These are phyloP conservation scores for Epinotia bilunana DNA, from an alignment of 2,888 invertebrate genomes.

Conservation along the genomic window DNA sequence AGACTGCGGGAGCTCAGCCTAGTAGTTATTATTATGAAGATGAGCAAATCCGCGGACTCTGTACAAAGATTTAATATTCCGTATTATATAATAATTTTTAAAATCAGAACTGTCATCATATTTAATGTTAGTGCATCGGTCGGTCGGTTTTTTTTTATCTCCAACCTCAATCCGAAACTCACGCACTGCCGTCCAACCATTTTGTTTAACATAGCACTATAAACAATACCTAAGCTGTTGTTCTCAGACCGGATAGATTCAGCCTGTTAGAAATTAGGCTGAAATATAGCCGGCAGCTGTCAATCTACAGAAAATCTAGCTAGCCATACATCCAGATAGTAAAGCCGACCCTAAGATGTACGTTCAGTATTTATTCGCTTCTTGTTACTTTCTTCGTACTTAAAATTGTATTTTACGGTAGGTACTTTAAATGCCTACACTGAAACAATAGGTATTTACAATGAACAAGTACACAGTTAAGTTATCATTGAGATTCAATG, in stretches of 20 bases:
- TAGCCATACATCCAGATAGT: background rate
- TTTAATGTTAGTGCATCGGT: too few relatives aligned
- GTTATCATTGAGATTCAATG: background rate
- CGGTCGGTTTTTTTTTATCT: too few relatives aligned
- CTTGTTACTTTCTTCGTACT: background rate
- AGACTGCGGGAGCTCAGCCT: too few relatives aligned
- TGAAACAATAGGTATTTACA: background rate
- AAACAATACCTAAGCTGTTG: background rate
- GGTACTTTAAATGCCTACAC: background rate
- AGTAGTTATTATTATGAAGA: too few relatives aligned
- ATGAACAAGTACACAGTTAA: slow-evolving; percentile 4
- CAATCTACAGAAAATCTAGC: slow-evolving; percentile 1
- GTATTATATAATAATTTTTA: too few relatives aligned
- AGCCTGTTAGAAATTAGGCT: background rate
- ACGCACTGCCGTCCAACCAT: too few relatives aligned
- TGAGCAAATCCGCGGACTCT: too few relatives aligned
- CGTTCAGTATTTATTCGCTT: background rate
- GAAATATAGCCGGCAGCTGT: background rate
- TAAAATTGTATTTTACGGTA: background rate
- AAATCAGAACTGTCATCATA: too few relatives aligned
- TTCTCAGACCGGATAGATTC: background rate
- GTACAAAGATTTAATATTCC: too few relatives aligned
- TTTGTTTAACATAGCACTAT: too few relatives aligned
- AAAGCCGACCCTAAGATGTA: background rate
- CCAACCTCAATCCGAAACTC: too few relatives aligned